Base-by-base conservation (phyloP, 2,888 invertebrate species). In the Pediacus dermestoides region DNA sequence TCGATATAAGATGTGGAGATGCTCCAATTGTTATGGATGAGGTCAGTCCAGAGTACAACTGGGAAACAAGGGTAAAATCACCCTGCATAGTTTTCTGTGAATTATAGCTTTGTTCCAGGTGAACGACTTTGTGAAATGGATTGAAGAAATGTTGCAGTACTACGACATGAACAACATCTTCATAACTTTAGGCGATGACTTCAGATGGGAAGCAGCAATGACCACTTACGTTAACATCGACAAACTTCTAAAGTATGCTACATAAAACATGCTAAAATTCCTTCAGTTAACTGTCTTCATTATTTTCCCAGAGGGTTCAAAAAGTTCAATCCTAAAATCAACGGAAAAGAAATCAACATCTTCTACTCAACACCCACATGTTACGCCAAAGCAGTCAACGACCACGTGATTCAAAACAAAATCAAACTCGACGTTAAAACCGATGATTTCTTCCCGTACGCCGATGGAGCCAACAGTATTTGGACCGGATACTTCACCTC, bases 351-450 rank as follows among this genome's bases (percentile, higher is more conserved):
- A 15, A 15, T 46, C n/a, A 88, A 90, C 52, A 66, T 89, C 4
- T 77, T 88, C 46, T 89, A 88, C 59, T 89, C 88, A 0, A 88
- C 88, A 0, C 88, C 88, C 0, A 80, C 83, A 0, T 89, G 88
- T 53, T 89, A 88, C 55, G 53, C 87, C 36, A 83, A 87, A 57
- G 77, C 87, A 0, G 69, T 89, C 0, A 77, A 70, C 41, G 55
- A 66, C 10, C 45, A 39, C 14, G 44, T 37, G 2, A n/a, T 18
- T 9, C 10, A 21, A 6, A 33, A 46, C 9, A 28, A 28, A 6
- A 28, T 28, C 3, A 21, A 23, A 15, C 47, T 72, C 62, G 58
- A 70, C 1, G 52, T 53, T 7, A 77, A 76, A 3, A 65, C 74
- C 57, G 77, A 76, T 23, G 83, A 84, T 52, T 80, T 78, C 36